Conservation (phyloP, 2,888 invertebrate genomes). For the Pristionchus entomophagus region DNA sequence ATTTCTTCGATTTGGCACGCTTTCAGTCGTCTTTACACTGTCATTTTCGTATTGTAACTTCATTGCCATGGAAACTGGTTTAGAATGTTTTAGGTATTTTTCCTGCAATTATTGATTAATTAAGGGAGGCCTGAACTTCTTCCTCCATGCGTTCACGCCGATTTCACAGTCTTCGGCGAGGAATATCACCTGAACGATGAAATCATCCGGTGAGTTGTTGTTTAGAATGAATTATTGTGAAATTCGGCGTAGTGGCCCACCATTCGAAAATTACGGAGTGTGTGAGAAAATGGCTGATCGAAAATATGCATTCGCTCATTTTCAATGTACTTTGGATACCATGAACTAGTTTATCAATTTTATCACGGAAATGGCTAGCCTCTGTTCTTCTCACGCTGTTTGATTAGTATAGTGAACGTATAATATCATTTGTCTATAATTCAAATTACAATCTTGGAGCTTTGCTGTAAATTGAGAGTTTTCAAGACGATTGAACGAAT, state of each 20-base stretch:
- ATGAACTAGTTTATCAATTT: too few species aligned
- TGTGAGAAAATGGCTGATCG: too few species aligned
- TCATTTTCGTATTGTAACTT: not conserved
- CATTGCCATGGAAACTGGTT: not conserved
- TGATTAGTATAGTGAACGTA: not conserved
- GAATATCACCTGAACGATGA: slow-evolving; percentile 68
- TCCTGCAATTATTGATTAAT: not conserved
- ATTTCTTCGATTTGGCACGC: not conserved
- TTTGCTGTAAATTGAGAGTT: too few species aligned
- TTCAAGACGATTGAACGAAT: too few species aligned
- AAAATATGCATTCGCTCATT: too few species aligned
- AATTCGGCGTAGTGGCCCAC: too few species aligned
- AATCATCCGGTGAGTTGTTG: slow-evolving; percentile 60
- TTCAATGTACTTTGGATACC: too few species aligned
- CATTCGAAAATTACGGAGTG: too few species aligned
- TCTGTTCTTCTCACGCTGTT: not conserved
- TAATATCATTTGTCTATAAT: too few species aligned
- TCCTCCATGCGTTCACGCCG: slow-evolving; percentile 71
- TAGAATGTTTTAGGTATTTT: not conserved
- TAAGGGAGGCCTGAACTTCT: slow-evolving; percentile 52
- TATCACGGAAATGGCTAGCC: too few species aligned
- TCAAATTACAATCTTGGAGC: too few species aligned
- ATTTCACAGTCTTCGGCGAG: slow-evolving; percentile 72
- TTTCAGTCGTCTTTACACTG: not conserved
- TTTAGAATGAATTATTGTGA: too few species aligned